phyloP scores from a whole-genome alignment of 2,797 vertebrate genomes.

The Gouania willdenowi region DNA sequence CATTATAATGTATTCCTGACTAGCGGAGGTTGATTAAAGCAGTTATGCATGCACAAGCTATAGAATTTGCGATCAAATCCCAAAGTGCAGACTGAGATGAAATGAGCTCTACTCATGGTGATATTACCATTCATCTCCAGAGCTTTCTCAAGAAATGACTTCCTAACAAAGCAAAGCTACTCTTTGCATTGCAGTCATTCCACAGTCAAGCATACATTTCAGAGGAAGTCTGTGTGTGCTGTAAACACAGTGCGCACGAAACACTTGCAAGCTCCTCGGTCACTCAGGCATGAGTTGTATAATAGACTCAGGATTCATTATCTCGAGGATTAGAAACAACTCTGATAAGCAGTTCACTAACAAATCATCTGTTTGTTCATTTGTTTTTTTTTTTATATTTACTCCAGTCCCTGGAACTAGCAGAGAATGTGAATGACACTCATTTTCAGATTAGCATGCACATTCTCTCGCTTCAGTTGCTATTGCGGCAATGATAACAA shows the following conservation, averaged over 20 bases:
- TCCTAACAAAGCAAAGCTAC: slow-evolving; percentile 38
- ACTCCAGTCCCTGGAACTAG: slow-evolving; percentile 22
- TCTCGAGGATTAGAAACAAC: slow-evolving; percentile 47
- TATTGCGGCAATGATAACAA: slow-evolving; percentile 25
- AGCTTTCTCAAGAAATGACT: slow-evolving; percentile 34
- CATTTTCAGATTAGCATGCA: slow-evolving; percentile 57
- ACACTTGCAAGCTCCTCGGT: slow-evolving; percentile 11
- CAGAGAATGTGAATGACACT: slow-evolving; percentile 32
- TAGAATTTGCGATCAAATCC: slow-evolving; percentile 58
- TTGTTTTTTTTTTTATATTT: slow-evolving; percentile 48
- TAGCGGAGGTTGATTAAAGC: slow-evolving; percentile 19
- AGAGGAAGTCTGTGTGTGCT: slow-evolving; percentile 13
- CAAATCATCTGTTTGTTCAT: slow-evolving; percentile 53
- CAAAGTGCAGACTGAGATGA: slow-evolving; percentile 26
- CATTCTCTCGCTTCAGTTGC: slow-evolving; percentile 23
- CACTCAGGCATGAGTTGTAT: slow-evolving; percentile 29
- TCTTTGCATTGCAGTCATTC: slow-evolving; percentile 17
- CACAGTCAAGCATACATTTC: slow-evolving; percentile 6
- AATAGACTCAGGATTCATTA: slow-evolving; percentile 55
- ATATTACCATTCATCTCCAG: slow-evolving; percentile 45
- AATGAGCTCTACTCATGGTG: slow-evolving; percentile 39
- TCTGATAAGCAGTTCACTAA: slow-evolving; percentile 54
- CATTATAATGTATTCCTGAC: slow-evolving; percentile 43
- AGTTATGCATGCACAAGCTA: slow-evolving; percentile 25
- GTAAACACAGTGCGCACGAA: slow-evolving; percentile 3